Base-by-base conservation (phyloP, 2,797 vertebrate genomes). In the Acropternis orthonyx region DNA sequence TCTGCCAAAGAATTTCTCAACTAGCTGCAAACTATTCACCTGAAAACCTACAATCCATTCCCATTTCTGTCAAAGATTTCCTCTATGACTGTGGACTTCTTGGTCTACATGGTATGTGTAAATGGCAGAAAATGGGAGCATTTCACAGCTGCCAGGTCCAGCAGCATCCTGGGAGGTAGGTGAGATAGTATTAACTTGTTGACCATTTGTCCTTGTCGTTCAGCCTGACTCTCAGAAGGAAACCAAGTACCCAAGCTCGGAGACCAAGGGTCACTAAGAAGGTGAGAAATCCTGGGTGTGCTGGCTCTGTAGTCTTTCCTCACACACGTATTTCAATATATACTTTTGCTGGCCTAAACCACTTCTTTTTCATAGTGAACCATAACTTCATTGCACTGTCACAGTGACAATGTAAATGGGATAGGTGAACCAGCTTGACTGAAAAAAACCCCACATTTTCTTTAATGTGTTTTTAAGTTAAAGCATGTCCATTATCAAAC, bases 1-100 rank as follows among this genome's bases (percentile, higher is more conserved):
- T 61, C 81, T 89, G 65, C 43, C 44, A 68, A 65, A 56, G 49
- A 87, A 78, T 91, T 91, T 88, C 72, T 88, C 61, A 79, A 34
- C 23, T 44, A 83, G 56, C 41, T 85, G 46, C n/a, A 65, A 61
- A 79, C 75, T 77, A 36, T 39, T 89, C 81, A 91, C 78, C 75
- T 85, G 89, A 85, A 92, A 90, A 36, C 34, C 21, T 63, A 41
- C 81, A 74, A 19, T 18, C n/a, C 67, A 27, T 89, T 92, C 69
- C 48, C 43, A 46, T 68, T 87, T 62, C 72, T 74, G 13, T 28
- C 78, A 51, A 2, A 49, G 48, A 51, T 83, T 80, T 87, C 67
- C 54, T 87, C 65, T 61, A 3, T 8, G 46, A 5, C 34, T 19
- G 20, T 8, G 34, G 44, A 37, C 51, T 54, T 6, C 75, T 71